A percentile compares a stretch with the other conserved stretches of the same genome.
Evolutionary conservation across 2,113 vertebrate species (phyloP).

Genomic region (Boleophthalmus pectinirostris): DNA sequence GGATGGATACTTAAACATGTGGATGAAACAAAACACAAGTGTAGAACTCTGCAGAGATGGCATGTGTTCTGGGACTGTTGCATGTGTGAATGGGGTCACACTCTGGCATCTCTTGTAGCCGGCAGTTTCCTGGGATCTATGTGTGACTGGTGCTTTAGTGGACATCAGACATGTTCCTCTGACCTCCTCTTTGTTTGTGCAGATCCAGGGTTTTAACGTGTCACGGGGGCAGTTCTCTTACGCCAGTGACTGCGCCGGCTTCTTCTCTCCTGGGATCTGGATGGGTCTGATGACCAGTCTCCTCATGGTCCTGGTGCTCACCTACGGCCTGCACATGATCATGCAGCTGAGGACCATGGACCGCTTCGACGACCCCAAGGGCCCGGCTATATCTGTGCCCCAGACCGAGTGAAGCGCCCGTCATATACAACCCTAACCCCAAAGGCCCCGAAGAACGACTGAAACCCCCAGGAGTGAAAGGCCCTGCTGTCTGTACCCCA

Average conservation of each 20-base stretch:
- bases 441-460: neutral
- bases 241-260: conserved; percentile 85
- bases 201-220: conserved; percentile 93
- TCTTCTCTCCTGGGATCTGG: conserved; percentile 88
- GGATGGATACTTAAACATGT: too few species aligned
- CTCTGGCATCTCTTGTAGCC: too few species aligned
- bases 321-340: conserved; percentile 92
- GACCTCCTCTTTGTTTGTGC: conserved; percentile 8
- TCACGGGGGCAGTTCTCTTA: conserved; percentile 82
- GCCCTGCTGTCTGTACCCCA: too few species aligned
- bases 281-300: conserved; percentile 88
- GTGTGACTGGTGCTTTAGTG: too few species aligned
- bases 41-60: too few species aligned
- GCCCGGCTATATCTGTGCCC: conserved; percentile 77
- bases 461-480: too few species aligned
- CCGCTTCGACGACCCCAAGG: conserved; percentile 85
- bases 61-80: too few species aligned
- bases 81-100: too few species aligned
- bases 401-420: conserved; percentile 58
- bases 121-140: too few species aligned
- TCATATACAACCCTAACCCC: too few species aligned
- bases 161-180: neutral
- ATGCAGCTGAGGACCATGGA: conserved; percentile 90
- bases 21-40: too few species aligned
- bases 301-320: conserved; percentile 88